These are phyloP conservation scores for Akabosia matsudoensis DNA, from an alignment of 1,140 invertebrate genomes.

Conservation along the genomic window DNA sequence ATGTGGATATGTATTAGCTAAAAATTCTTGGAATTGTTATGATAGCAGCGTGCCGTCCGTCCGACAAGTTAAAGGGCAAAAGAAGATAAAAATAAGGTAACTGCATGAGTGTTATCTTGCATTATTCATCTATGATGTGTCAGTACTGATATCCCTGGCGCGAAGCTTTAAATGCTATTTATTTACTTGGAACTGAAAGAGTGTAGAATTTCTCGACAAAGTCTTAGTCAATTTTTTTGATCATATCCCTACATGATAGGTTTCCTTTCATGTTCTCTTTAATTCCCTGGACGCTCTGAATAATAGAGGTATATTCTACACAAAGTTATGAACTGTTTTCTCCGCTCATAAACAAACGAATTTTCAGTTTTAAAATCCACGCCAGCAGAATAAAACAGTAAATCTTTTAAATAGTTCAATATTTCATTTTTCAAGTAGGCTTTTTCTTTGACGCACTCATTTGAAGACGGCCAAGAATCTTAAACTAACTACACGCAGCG, in stretches of 20 bases:
- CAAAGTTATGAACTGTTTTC: neutral
- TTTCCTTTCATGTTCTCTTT: neutral
- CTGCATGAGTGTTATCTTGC: neutral
- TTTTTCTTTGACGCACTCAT: too few relatives aligned
- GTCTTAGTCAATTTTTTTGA: neutral
- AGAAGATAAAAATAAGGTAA: neutral
- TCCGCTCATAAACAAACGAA: neutral
- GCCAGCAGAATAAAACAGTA: neutral
- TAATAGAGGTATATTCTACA: neutral
- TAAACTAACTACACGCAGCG: too few relatives aligned
- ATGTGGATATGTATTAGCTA: neutral
- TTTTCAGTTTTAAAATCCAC: neutral
- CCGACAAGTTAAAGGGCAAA: neutral
- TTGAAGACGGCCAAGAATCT: too few relatives aligned
- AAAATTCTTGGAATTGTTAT: neutral
- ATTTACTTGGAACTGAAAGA: neutral
- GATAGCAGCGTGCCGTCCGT: neutral
- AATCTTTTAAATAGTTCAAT: too few relatives aligned
- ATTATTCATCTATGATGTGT: neutral
- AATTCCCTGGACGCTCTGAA: neutral
- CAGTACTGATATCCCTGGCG: neutral
- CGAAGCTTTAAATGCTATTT: neutral
- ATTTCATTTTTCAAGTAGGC: too few relatives aligned
- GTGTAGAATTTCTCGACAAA: neutral
- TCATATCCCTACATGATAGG: neutral